Percentiles rank a stretch among this genome's conserved stretches.
Evolutionary conservation across 1,140 invertebrate genomes (phyloP).

Genomic region (Proctacanthus coquilletti): DNA sequence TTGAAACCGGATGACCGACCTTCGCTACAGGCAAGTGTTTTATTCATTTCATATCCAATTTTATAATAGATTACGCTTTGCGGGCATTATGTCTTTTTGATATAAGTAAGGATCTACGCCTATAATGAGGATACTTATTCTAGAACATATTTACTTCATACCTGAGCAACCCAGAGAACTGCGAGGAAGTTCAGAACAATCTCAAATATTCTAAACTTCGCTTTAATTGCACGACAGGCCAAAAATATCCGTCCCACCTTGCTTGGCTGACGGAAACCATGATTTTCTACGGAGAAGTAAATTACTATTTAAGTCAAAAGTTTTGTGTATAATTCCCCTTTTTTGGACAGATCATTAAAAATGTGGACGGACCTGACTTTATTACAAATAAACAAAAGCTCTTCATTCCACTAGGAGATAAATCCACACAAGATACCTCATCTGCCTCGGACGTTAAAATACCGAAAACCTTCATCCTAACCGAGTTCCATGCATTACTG

Average conservation of each 20-base stretch:
- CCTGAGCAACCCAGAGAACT: slow-evolving; percentile 53
- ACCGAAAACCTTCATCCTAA: slow-evolving; percentile 67
- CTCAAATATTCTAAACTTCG: slow-evolving; percentile 65
- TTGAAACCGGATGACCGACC: slow-evolving; percentile 54
- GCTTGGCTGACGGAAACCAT: slow-evolving; percentile 71
- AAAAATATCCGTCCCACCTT: slow-evolving; percentile 56
- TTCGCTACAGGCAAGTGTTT: slow-evolving; percentile 8
- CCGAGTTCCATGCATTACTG: slow-evolving; percentile 79
- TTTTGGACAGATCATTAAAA: slow-evolving; percentile 8
- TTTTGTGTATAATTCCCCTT: not conserved
- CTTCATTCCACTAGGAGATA: slow-evolving; percentile 1
- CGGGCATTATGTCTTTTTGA: too few species aligned
- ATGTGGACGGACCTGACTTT: slow-evolving; percentile 5
- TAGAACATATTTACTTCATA: slow-evolving; percentile 71
- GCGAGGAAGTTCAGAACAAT: slow-evolving; percentile 56
- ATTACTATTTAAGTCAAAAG: slow-evolving; percentile 1
- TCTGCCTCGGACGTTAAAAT: slow-evolving; percentile 10
- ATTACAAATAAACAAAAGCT: slow-evolving; percentile 6
- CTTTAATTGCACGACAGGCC: slow-evolving; percentile 54
- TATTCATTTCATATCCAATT: too few species aligned
- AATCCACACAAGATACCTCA: not conserved
- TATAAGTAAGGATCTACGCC: too few species aligned
- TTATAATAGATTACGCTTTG: too few species aligned
- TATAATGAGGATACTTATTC: too few species aligned
- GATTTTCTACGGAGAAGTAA: slow-evolving; percentile 52